Base-by-base conservation (phyloP, 2,888 invertebrate genomes). In the Synanthedon vespiformis region DNA sequence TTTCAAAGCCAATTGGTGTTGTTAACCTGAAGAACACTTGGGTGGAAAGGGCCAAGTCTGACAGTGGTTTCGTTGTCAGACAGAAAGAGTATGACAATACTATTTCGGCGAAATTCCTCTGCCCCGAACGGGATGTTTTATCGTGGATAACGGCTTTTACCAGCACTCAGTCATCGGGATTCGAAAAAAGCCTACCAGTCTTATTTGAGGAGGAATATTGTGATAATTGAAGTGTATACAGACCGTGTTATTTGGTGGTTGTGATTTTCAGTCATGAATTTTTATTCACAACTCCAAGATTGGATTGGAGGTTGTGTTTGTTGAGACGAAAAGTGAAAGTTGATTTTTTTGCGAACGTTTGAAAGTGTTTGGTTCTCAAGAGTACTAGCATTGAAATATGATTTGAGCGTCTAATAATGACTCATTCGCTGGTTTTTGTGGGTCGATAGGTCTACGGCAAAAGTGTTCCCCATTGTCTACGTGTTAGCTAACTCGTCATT, bases 71-170 rank as follows among this genome's bases (percentile, higher is more conserved):
- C 63, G 75, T 84, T 40, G 85, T 91, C 8, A 70, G 91, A 48
- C 91, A 91, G 67, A 89, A 89, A 59, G 91, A 90, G n/a, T 90
- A 89, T 67, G 91, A 91, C 63, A 89, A 89, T 27, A 88, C 90
- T 13, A 85, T 90, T 57, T 86, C 88, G 1, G 80, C 91, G 8
- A 90, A 89, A 56, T 91, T 91, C 67, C 65, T 89, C 60, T 91
- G 91, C 58, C 80, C 89, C 16, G 84, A 89, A 54, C 77, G 89
- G 54, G 90, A 91, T 41, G 65, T 91, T 55, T 90, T 89, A 22
- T 81, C 89, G 41, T 91, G 91, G 91, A 69, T 90, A 51, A 70
- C 84, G 22, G 91, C 90, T 48, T 91, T 91, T 69, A 87, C 89
- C 16, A 80, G 87, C 3, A 59, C 68, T 41, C 70, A 77, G 5